A percentile compares a stretch with the other conserved stretches of the same genome.
These are phyloP conservation scores for Cryptoleucopteryx plumbea DNA, from an alignment of 2,113 vertebrate species.

Conservation along the genomic window DNA sequence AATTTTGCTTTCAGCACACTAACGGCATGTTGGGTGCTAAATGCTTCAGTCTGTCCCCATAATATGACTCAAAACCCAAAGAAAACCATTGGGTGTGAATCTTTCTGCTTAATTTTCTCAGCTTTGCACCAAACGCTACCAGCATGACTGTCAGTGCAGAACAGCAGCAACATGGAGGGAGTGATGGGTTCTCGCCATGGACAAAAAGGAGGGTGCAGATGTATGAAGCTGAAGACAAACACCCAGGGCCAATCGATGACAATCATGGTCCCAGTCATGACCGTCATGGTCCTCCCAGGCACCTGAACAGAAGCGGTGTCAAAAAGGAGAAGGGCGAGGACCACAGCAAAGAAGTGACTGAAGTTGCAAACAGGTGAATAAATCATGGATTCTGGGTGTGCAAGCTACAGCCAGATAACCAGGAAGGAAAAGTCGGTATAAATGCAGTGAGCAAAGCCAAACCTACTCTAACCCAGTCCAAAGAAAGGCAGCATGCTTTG, in stretches of 20 bases:
- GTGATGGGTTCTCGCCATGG: not conserved
- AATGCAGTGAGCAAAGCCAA: not conserved
- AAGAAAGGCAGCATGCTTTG: not conserved
- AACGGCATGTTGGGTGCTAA: not conserved
- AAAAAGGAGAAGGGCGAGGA: not conserved
- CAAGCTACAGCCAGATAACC: not conserved
- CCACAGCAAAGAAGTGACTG: not conserved
- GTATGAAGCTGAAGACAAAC: not conserved
- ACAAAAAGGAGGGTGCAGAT: not conserved
- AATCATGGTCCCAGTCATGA: not conserved
- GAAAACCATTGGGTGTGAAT: not conserved
- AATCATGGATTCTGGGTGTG: not conserved
- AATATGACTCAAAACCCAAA: not conserved
- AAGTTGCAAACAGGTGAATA: not conserved
- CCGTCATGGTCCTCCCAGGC: not conserved
- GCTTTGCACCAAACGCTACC: not conserved
- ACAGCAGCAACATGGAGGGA: not conserved
- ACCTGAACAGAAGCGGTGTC: not conserved
- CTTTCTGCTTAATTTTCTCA: not conserved
- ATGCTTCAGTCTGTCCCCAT: not conserved
- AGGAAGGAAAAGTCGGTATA: not conserved
- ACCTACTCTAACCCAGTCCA: not conserved
- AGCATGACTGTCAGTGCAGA: not conserved
- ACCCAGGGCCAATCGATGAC: fast-evolving
- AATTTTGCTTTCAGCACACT: not conserved